These are phyloP conservation scores for Machimus atricapillus DNA, from an alignment of 2,888 invertebrate species.

Conservation along the genomic window DNA sequence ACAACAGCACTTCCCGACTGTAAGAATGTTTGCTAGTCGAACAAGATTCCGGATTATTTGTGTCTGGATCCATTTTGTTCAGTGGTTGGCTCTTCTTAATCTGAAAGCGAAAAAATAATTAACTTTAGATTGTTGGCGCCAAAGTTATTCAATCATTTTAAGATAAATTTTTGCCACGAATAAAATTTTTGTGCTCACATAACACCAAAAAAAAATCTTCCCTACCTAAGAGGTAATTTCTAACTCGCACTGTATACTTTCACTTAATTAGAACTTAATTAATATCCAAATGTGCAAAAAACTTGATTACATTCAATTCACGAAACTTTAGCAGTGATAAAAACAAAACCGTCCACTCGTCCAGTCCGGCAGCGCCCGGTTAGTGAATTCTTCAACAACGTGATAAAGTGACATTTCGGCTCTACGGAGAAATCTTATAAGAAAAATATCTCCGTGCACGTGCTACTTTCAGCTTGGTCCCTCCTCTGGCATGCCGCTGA, in stretches of 20 bases:
- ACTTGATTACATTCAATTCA: neutral
- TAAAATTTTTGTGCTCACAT: neutral
- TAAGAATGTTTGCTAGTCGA: slow-evolving; percentile 63
- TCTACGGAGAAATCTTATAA: neutral
- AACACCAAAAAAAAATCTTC: neutral
- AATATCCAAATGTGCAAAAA: neutral
- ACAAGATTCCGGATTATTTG: neutral
- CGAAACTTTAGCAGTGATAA: neutral
- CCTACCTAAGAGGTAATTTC: neutral
- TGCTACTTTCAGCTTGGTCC: neutral
- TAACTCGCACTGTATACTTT: neutral
- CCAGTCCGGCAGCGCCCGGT: neutral
- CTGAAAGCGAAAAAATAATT: neutral
- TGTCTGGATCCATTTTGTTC: neutral
- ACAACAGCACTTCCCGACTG: slow-evolving; percentile 79
- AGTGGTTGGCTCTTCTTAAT: neutral
- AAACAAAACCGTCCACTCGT: neutral
- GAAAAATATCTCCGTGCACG: neutral
- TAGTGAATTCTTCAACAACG: neutral
- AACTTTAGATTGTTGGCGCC: neutral
- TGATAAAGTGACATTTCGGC: neutral
- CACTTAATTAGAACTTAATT: neutral
- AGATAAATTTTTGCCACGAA: neutral
- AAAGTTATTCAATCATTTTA: neutral
- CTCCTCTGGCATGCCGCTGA: neutral